These are phyloP conservation scores for Jordanella pulchra DNA, from an alignment of 2,797 vertebrate genomes.

Conservation along the genomic window DNA sequence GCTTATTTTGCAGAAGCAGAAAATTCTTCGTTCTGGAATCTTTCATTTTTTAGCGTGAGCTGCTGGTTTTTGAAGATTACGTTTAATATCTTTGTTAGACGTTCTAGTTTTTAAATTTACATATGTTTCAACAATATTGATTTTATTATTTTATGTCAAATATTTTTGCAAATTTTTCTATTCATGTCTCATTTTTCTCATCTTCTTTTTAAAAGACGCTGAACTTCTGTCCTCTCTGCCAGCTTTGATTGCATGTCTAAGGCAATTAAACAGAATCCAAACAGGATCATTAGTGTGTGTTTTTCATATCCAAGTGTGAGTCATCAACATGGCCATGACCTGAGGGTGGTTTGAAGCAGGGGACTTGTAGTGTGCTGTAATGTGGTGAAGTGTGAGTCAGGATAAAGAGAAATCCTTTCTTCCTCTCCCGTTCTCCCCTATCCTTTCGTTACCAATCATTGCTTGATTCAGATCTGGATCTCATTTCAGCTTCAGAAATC, in stretches of 20 bases:
- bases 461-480: constrained; percentile 79
- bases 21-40: not conserved
- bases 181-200: constrained; percentile 5
- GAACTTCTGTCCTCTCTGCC: constrained; percentile 11
- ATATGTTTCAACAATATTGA: not conserved
- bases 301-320: constrained; percentile 66
- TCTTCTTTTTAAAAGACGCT: constrained; percentile 8
- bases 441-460: constrained; percentile 79
- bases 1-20: not conserved
- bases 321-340: constrained; percentile 69
- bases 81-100: too few species aligned
- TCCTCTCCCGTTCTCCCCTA: constrained; percentile 46
- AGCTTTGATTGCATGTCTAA: constrained; percentile 47
- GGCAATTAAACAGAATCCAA: constrained; percentile 50
- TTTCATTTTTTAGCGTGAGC: too few species aligned
- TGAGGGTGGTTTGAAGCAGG: constrained; percentile 24
- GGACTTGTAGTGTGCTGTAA: constrained; percentile 62
- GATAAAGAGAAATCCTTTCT: constrained; percentile 64
- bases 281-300: constrained; percentile 54
- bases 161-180: not conserved
- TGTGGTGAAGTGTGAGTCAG: constrained; percentile 72
- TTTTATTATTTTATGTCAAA: not conserved
- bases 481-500: constrained; percentile 76
- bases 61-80: too few species aligned
- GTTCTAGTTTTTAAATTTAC: not conserved